Base-by-base conservation (phyloP, 2,888 invertebrate genomes). In the Elysia crispata region DNA sequence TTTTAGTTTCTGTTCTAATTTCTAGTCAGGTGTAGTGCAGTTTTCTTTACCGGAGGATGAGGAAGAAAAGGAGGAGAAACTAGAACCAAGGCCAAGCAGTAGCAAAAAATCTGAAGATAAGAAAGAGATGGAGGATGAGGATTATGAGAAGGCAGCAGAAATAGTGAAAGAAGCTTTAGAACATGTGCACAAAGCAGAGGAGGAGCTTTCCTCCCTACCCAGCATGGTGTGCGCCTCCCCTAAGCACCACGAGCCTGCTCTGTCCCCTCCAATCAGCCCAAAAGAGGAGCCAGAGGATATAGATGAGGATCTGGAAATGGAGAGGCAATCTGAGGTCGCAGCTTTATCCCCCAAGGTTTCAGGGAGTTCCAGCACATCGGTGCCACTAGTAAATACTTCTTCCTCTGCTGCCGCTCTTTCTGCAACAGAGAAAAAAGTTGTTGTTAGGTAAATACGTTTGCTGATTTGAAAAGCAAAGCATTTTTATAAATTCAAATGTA, bases 151-250 rank as follows among this genome's bases (percentile, higher is more conserved):
- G 57, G 81, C 77, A 15, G 86, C 87, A 49, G 86, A 87, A 70
- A 86, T 87, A 0, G 86, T 88, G 8, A 86, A 86, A 70, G 87
- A 88, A 77, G 88, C 87, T 6, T 77, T 87, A 30, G 84, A 85
- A 62, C 85, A 85, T 1, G 86, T 87, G 23, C 83, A 86, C 73
- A 77, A 76, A 66, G 74, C 69, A 49, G 77, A 62, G 13, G 67
- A 80, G n/a, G 74, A 77, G 18, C 23, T 79, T 1, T 30, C 74
- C 18, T 72, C 76, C 25, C 31, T 69, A 25, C 33, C 79, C 3
- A 79, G 62, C n/a, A 66, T 73, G 49, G 64, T 73, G 31, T 79
- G 64, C 30, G 28, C 62, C 1, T 80, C 80, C 60, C 80, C 80
- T 13, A 50, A 25, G 31, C 25, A 20, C 25, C 66, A 74, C n/a